Percentiles rank a stretch among this genome's conserved stretches.
These are phyloP conservation scores for Tarsius wallacei DNA, from an alignment of 2,797 vertebrate species.

Conservation along the genomic window DNA sequence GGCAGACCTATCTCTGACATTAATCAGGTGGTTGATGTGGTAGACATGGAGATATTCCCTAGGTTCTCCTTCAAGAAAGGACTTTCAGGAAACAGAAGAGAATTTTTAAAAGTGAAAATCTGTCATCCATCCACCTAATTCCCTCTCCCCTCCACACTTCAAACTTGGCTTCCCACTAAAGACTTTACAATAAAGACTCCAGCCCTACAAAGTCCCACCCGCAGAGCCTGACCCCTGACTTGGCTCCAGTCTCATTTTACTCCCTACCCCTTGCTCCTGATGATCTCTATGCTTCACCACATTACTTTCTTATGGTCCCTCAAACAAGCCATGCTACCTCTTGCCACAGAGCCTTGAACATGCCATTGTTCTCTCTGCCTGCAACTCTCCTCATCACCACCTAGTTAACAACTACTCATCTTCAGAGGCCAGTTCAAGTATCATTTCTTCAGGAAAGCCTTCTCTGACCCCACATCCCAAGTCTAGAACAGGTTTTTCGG, in stretches of 20 bases:
- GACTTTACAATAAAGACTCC: neutral
- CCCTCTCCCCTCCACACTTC: neutral
- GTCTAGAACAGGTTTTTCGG: neutral
- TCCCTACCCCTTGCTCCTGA: neutral
- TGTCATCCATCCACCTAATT: neutral
- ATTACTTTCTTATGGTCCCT: neutral
- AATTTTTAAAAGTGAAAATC: constrained; percentile 39
- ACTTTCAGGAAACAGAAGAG: neutral
- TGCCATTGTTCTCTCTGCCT: neutral
- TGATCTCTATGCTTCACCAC: neutral
- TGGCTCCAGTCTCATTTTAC: neutral
- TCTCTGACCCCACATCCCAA: too few species aligned
- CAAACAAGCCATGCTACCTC: neutral
- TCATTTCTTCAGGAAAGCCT: neutral
- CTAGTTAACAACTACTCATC: neutral
- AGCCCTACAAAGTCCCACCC: neutral
- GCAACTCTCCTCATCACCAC: neutral
- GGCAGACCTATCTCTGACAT: neutral
- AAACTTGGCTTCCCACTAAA: neutral
- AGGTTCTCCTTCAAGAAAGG: neutral
- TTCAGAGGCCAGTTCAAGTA: neutral
- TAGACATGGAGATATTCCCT: neutral
- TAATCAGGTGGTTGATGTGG: neutral
- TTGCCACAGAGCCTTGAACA: neutral
- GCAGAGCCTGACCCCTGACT: neutral